A percentile compares a stretch with the other conserved stretches of the same genome.
phyloP scores from a whole-genome alignment of 2,797 vertebrate genomes.

The Sebastes cheni region DNA sequence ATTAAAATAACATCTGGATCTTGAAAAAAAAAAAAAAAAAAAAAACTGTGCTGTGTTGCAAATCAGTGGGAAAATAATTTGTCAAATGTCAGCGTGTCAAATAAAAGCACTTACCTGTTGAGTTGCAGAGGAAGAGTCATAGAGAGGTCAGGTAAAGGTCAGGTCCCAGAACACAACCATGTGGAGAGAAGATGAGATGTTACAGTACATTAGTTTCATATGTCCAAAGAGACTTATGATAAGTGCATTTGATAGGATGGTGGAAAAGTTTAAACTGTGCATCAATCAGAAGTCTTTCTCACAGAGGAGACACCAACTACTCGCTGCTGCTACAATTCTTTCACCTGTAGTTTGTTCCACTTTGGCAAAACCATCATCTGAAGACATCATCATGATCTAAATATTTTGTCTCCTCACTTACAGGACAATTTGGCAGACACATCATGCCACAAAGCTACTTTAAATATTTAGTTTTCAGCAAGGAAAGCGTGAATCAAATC shows the following conservation, averaged over 20 bases:
- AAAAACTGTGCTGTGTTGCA: not conserved
- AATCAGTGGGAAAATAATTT: not conserved
- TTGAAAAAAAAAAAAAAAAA: not conserved
- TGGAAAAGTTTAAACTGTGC: not conserved
- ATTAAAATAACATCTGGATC: slow-evolving; percentile 13
- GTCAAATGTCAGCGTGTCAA: not conserved
- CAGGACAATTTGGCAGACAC: not conserved
- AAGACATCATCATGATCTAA: not conserved
- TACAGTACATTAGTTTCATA: not conserved
- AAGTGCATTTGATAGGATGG: not conserved
- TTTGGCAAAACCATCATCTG: not conserved
- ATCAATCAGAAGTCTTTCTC: accelerated
- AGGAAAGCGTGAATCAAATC: not conserved
- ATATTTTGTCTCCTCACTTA: not conserved
- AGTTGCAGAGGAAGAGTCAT: slow-evolving; percentile 4
- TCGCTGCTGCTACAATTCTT: accelerated
- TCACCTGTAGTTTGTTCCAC: too few relatives aligned
- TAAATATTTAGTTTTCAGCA: not conserved
- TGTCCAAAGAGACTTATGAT: not conserved
- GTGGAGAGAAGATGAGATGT: slow-evolving; percentile 42
- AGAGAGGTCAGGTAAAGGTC: not conserved
- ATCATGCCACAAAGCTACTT: not conserved
- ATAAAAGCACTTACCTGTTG: slow-evolving; percentile 72
- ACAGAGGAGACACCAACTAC: not conserved
- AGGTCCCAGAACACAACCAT: slow-evolving; percentile 12